Base-by-base conservation (phyloP, 1,140 invertebrate genomes). In the Zaprionus ornatus region DNA sequence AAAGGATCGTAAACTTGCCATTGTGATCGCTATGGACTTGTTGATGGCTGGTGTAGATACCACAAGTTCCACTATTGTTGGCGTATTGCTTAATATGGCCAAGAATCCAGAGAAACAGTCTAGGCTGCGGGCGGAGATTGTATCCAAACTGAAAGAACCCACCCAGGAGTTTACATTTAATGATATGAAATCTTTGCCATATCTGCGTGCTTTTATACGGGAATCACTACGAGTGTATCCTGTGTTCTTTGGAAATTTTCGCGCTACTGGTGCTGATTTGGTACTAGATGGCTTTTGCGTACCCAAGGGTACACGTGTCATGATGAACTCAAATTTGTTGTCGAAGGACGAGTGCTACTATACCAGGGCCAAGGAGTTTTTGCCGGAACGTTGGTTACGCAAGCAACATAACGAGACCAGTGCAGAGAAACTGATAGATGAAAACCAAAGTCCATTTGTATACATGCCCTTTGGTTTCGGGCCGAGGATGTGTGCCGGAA, bases 191-290 rank as follows among this genome's bases (percentile, higher is more conserved):
- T 75, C 74, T 7, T 60, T 91, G 19, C 93, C 94, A 9, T 94
- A 94, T 73, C 82, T 94, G 45, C 93, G 94, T 82, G 93, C 93
- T 10, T 93, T 93, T 62, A 93, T 94, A 29, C 94, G 93, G 70
- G 94, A 94, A 62, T 95, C 95, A 19, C 93, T 97, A 29, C 94
- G 97, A 88, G 94, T 98, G 91, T 96, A 96, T 92, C 97, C 97
- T n/a, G 96, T 97, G 4, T 96, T 97, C n/a, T 95, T 97, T 64
- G 97, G 96, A 40, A 96, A 98, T 82, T 95, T 95, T 6, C 94
- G 97, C 73, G 95, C 95, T 65, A 94, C 97, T 61, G 95, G 96
- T 60, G 94, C 95, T 40, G 95, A 98, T 80, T 94, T 96, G 0
- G 93, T 96, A 10, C 95, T 98, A 54, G 94, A 95, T 57, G 97